These are phyloP conservation scores for Amyelois transitella DNA, from an alignment of 1,140 invertebrate species.

Conservation along the genomic window DNA sequence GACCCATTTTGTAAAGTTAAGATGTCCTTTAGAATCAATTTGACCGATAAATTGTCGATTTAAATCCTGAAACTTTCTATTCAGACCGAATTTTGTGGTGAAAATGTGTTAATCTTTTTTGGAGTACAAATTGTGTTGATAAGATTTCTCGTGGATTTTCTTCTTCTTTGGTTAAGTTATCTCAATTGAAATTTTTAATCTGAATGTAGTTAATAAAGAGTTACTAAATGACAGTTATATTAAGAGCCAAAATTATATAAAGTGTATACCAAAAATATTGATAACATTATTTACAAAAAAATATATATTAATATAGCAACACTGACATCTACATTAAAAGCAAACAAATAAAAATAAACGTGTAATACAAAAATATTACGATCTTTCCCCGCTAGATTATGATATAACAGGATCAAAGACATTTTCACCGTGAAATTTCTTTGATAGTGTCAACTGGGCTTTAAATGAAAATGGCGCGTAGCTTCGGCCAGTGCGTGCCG, in stretches of 20 bases:
- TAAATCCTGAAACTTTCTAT: constrained; percentile 4
- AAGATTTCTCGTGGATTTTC: too few relatives aligned
- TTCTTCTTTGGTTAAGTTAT: too few relatives aligned
- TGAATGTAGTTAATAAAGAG: too few relatives aligned
- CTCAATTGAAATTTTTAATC: too few relatives aligned
- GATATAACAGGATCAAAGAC: not conserved
- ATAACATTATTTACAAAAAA: too few relatives aligned
- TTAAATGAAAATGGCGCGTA: not conserved
- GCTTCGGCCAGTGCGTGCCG: constrained; percentile 27
- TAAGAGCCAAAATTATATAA: too few relatives aligned
- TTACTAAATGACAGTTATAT: too few relatives aligned
- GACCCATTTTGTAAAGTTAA: not conserved
- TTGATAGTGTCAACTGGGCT: constrained; percentile 2
- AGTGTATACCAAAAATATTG: too few relatives aligned
- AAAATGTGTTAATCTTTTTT: too few relatives aligned
- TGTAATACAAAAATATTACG: not conserved
- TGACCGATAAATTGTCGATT: constrained; percentile 64
- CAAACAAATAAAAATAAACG: too few relatives aligned
- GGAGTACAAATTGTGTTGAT: not conserved
- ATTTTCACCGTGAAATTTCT: not conserved
- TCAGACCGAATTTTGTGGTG: not conserved
- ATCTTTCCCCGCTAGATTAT: not conserved
- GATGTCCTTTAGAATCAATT: constrained; percentile 38
- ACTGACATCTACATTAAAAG: too few relatives aligned
- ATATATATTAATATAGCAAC: not conserved